These are phyloP conservation scores for Empis livida DNA, from an alignment of 2,888 invertebrate genomes.

Conservation along the genomic window DNA sequence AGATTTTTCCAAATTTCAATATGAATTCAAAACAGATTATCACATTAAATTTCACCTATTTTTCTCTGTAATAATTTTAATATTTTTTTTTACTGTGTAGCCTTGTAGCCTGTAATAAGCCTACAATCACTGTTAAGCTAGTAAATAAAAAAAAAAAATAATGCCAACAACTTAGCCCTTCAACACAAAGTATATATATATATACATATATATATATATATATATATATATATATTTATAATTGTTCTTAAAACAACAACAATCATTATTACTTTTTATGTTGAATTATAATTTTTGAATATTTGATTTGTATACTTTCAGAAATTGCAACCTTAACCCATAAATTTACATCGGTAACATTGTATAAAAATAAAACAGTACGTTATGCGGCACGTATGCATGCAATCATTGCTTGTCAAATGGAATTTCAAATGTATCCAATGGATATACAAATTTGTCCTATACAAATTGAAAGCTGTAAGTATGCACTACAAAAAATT, in stretches of 20 bases:
- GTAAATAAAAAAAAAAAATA: too few species aligned
- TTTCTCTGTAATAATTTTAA: too few species aligned
- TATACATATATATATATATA: background rate
- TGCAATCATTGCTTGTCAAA: constrained; percentile 73
- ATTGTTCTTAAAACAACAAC: background rate
- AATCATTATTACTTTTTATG: constrained; percentile 5
- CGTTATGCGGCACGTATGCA: constrained; percentile 71
- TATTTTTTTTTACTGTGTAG: too few species aligned
- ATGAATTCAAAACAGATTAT: too few species aligned
- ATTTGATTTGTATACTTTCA: constrained; percentile 34
- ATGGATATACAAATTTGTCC: constrained; percentile 79
- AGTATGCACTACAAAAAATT: constrained; percentile 33
- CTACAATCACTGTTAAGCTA: too few species aligned
- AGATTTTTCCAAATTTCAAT: too few species aligned
- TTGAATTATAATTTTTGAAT: background rate
- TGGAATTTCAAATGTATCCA: constrained; percentile 76
- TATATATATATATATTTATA: background rate
- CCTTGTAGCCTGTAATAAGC: too few species aligned
- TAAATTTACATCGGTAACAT: constrained; percentile 66
- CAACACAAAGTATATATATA: too few species aligned
- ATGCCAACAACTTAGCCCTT: too few species aligned
- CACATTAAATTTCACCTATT: too few species aligned
- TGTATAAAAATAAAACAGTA: constrained; percentile 69
- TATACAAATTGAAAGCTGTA: constrained; percentile 73
- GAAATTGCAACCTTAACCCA: constrained; percentile 70